Evolutionary conservation across 2,797 vertebrate genomes (phyloP).

Genomic region (Pseudocheirus occidentalis): DNA sequence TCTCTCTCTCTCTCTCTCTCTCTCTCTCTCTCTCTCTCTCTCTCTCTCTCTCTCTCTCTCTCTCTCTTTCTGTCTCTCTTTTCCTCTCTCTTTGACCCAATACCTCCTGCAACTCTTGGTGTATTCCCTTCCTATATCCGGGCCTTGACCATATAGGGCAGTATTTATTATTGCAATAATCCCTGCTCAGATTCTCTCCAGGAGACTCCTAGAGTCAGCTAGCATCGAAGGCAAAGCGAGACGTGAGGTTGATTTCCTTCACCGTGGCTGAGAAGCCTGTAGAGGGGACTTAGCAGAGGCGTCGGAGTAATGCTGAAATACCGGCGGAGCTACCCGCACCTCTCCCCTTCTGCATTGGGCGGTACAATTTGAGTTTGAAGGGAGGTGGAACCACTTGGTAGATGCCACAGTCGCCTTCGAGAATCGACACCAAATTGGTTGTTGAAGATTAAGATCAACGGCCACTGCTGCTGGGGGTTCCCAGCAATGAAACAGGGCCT

Average conservation of each 20-base stretch:
- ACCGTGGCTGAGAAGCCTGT: neutral
- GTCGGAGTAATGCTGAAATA: neutral
- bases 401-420: neutral
- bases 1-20: too few species aligned
- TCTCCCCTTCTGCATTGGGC: neutral
- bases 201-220: neutral
- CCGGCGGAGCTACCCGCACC: neutral
- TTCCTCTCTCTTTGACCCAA: neutral
- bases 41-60: too few species aligned
- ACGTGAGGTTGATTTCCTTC: neutral
- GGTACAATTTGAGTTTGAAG: neutral
- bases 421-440: neutral
- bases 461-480: neutral
- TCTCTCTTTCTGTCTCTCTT: neutral
- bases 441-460: neutral
- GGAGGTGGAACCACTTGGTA: neutral
- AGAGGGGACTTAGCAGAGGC: neutral
- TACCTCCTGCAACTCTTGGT: neutral
- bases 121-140: conserved; percentile 51
- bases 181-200: conserved; percentile 47
- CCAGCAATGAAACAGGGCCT: neutral
- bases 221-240: conserved; percentile 21
- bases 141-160: conserved; percentile 52
- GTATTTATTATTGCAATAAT: conserved; percentile 68
- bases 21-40: too few species aligned